Conservation (phyloP, 2,113 vertebrate species). For the Nesoenas mayeri region DNA sequence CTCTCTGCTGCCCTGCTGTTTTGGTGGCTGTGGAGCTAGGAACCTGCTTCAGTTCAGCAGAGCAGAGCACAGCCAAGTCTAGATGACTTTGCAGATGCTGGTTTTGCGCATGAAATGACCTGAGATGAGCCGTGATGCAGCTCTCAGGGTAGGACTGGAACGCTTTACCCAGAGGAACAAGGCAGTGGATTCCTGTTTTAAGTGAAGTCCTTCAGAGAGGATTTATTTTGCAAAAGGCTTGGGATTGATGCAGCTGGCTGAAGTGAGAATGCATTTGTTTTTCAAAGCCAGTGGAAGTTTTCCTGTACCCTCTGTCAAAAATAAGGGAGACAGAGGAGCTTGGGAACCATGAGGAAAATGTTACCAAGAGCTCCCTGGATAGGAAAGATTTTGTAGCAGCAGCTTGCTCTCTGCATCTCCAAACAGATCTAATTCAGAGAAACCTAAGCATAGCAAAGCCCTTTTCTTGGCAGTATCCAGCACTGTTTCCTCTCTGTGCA, state of each 20-base stretch:
- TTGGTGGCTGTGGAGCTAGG: not conserved
- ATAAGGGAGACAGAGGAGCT: not conserved
- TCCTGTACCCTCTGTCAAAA: not conserved
- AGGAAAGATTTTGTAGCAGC: not conserved
- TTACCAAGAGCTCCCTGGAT: not conserved
- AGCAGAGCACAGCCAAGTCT: not conserved
- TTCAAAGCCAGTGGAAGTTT: not conserved
- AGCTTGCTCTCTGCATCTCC: not conserved
- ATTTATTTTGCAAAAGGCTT: not conserved
- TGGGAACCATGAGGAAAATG: not conserved
- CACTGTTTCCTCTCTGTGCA: not conserved
- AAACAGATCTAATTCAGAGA: not conserved
- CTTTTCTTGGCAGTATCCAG: not conserved
- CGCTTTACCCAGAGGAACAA: not conserved
- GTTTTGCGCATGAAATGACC: not conserved
- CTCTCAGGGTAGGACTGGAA: not conserved
- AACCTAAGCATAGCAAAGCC: not conserved
- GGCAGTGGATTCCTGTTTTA: not conserved
- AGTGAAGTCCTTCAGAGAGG: not conserved
- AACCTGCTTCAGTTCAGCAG: not conserved
- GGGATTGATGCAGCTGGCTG: not conserved
- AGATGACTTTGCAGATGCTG: conserved; percentile 53
- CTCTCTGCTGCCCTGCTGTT: not conserved
- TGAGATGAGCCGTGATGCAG: not conserved
- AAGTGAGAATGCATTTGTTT: not conserved